Base-by-base conservation (phyloP, 1,140 invertebrate species). In the Sinonovacula constricta region DNA sequence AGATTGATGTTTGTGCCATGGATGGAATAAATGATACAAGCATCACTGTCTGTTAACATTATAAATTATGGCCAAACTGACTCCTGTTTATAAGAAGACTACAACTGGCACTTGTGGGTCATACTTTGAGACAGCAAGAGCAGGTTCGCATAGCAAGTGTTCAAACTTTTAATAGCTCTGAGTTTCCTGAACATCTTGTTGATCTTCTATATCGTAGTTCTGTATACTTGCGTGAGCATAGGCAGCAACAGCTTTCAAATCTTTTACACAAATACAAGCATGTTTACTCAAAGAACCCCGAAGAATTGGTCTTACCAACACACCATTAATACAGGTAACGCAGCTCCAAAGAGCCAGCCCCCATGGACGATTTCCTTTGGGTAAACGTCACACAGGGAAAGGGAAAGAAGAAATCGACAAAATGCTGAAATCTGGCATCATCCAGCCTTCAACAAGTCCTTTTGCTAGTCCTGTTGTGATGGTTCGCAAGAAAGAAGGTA, bases 401-500 rank as follows among this genome's bases (percentile, higher is more conserved):
- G n/a, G n/a, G n/a, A n/a, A 75, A 33, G 45, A 51, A 4, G 59
- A 67, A 51, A 28, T 75, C n/a, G n/a, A 65, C 10, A 67, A 75
- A 53, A 75, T 75, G 71, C 49, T 75, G 12, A 18, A 49, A 18
- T n/a, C 26, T 22, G 71, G 60, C 24, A 28, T 75, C 28, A 67
- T 75, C 31, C 36, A 75, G 28, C 60, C 71, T 7, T 75, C 71
- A 36, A 75, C 51, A 39, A 66, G 60, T 33, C 34, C 62, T 15
- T 75, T 36, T 56, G 45, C 68, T 14, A 22, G 7, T 7, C 31
- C 24, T 7, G 60, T 33, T 18, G 85, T 87, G 28, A 57, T 87
- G 2, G 77, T 82, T 0, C 70, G 72, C 15, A 85, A 85, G 39
- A 63, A 79, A 24, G 63, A 80, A 59, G 77, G 78, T 28, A 69